A percentile compares a stretch with the other conserved stretches of the same genome.
These are phyloP conservation scores for Drosophila auraria DNA, from an alignment of 1,140 invertebrate species.

Conservation along the genomic window DNA sequence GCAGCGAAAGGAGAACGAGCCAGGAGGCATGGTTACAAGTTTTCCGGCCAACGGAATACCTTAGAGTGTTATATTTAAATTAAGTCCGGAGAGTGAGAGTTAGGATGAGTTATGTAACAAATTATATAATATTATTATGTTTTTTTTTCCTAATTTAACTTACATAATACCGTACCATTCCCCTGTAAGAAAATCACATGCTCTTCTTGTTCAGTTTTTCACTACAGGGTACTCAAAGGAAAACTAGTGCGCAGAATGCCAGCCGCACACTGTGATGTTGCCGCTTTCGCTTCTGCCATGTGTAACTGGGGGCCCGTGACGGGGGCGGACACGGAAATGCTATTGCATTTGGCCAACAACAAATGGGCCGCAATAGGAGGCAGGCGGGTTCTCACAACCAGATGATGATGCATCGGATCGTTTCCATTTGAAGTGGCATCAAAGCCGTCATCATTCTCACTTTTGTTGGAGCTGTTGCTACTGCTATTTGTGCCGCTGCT, in stretches of 20 bases:
- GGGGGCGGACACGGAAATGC: constrained; percentile 35
- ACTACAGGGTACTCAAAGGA: constrained; percentile 25
- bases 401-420: constrained; percentile 55
- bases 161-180: not conserved
- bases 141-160: not conserved
- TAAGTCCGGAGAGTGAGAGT: no score
- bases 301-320: constrained; percentile 30
- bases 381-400: constrained; percentile 20
- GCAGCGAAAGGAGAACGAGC: not conserved
- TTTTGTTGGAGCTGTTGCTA: constrained; percentile 24
- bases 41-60: not conserved
- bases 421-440: constrained; percentile 72
- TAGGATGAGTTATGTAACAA: no score
- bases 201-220: not conserved
- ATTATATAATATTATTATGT: not conserved
- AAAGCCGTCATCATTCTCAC: constrained; percentile 56
- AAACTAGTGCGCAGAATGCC: constrained; percentile 3
- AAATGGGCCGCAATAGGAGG: constrained; percentile 26
- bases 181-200: not conserved
- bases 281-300: constrained; percentile 31
- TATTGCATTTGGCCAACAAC: constrained; percentile 46
- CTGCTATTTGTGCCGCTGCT: not conserved
- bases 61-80: not conserved
- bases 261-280: constrained; percentile 9
- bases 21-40: not conserved